Base-by-base conservation (phyloP, 2,113 vertebrate genomes). In the Xiphias gladius region DNA sequence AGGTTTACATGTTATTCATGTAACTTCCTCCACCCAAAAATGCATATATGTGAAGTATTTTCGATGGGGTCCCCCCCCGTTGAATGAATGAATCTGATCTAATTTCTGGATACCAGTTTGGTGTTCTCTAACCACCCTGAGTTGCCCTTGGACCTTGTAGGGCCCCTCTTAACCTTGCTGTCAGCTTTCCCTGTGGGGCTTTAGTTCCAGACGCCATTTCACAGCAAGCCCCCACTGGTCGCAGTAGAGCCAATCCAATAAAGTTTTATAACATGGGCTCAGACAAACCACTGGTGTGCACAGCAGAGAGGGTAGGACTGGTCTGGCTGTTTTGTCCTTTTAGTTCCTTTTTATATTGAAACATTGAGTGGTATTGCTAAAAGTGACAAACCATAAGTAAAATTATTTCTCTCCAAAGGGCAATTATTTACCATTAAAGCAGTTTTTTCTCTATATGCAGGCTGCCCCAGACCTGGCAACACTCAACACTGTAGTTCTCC, bases 221-320 rank as follows among this genome's bases (percentile, higher is more conserved):
- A 82, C 85, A 86, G 80, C 82, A 69, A 39, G 30, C 46, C 17
- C 30, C 48, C 73, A 16, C 63, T 43, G 26, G 55, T 79, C 83
- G 82, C 85, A 66, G 35, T 2, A 55, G 58, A 84, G 75, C 17
- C 72, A 59, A 72, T 74, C 69, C 20, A 78, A 80, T 78, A 57
- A 84, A 73, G 68, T 79, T 83, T 80, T 39, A 76, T 32, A 79
- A 48, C 65, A 73, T 41, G 7, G 41, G 32, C 50, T 76, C 57
- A 76, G 72, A 80, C 83, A 52, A 83, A 71, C 76, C 71, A 79
- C 70, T 81, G 80, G 28, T 67, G 83, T 65, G 67, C 74, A 76
- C 79, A 11, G 76, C 46, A 58, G 46, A 50, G 55, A 7, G 37
- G 16, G 16, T 0, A 0, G 28, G 11, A 39, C 28, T 20, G 20